These are phyloP conservation scores for Fregetta grallaria DNA, from an alignment of 2,113 vertebrate species.

Conservation along the genomic window DNA sequence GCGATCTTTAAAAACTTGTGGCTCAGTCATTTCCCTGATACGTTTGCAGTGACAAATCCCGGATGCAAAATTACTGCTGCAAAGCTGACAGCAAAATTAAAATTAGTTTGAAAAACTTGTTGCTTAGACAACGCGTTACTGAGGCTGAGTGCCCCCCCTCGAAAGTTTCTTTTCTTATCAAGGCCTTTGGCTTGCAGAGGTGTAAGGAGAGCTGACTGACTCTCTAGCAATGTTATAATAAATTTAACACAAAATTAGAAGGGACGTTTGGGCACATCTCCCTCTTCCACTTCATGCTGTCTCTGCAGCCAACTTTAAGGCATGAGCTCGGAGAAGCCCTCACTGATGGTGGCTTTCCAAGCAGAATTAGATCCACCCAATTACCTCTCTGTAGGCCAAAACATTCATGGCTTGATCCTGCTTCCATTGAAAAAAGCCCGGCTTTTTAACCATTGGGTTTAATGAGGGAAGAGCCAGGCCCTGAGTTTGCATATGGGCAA, in stretches of 20 bases:
- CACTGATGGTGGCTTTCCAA: neutral
- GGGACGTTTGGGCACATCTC: neutral
- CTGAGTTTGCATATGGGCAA: neutral
- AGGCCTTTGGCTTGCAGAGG: neutral
- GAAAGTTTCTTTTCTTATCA: no score
- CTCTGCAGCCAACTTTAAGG: fast-evolving
- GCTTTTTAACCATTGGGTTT: neutral
- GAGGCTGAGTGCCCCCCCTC: neutral
- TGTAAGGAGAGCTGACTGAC: neutral
- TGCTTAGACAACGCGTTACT: neutral
- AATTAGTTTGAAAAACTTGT: neutral
- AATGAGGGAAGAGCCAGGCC: neutral
- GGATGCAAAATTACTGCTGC: neutral
- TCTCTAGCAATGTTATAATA: neutral
- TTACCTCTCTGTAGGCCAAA: neutral
- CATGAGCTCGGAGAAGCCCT: neutral
- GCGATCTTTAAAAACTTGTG: neutral
- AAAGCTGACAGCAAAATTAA: neutral
- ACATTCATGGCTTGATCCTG: neutral
- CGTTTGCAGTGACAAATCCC: neutral
- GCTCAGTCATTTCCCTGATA: neutral
- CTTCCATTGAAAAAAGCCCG: neutral
- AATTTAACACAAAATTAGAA: neutral
- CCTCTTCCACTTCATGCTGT: neutral
- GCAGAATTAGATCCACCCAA: neutral